Evolutionary conservation across 2,113 vertebrate species (phyloP).

Genomic region (Tachycineta bicolor): DNA sequence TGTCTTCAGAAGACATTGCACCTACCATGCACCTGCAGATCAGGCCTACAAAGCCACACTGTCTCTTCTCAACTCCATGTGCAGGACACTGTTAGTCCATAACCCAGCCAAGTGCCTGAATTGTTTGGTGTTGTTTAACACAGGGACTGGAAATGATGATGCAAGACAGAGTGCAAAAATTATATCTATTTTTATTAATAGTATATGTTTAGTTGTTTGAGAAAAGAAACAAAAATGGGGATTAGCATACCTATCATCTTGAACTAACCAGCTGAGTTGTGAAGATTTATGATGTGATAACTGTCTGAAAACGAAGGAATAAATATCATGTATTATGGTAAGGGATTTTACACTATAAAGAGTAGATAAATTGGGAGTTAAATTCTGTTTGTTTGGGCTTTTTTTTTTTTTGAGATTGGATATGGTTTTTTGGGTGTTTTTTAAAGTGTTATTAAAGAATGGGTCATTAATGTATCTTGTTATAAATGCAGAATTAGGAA

Average conservation of each 20-base stretch:
- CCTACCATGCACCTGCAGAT: not conserved
- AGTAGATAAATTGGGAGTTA: not conserved
- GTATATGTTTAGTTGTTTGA: not conserved
- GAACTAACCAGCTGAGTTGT: not conserved
- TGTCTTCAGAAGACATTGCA: not conserved
- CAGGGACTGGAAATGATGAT: not conserved
- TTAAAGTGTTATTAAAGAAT: not conserved
- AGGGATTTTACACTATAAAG: not conserved
- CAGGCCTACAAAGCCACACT: rapidly evolving
- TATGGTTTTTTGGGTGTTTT: not conserved
- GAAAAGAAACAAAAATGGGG: not conserved
- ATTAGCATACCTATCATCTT: not conserved
- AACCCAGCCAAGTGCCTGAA: not conserved
- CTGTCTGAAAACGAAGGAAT: not conserved
- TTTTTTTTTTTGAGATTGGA: not conserved
- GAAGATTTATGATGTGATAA: not conserved
- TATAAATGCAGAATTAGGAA: not conserved
- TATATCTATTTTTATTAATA: not conserved
- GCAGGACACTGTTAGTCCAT: not conserved
- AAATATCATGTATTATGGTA: not conserved
- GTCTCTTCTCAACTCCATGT: not conserved
- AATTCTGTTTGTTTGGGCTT: not conserved
- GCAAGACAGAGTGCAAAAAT: not conserved
- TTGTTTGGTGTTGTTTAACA: not conserved
- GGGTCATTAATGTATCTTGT: not conserved